Evolutionary conservation across 2,113 vertebrate genomes (phyloP).

Genomic region (Globicephala melas): DNA sequence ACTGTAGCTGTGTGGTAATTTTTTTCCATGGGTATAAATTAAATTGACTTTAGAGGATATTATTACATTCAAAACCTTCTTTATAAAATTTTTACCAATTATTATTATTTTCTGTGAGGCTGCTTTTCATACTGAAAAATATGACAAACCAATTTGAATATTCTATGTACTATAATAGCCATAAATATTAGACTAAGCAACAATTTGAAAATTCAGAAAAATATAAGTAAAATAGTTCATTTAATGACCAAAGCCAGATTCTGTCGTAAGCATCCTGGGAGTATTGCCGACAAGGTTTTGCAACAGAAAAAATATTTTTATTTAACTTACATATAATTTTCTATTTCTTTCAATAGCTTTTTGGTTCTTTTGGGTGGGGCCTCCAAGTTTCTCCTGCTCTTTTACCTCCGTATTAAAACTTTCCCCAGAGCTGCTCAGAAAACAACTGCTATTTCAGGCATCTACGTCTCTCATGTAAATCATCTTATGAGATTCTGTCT

Average conservation of each 20-base stretch:
- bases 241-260: not conserved
- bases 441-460: not conserved
- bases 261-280: not conserved
- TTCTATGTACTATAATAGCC: not conserved
- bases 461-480: not conserved
- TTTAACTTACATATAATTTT: not conserved
- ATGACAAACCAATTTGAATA: not conserved
- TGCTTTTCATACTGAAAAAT: not conserved
- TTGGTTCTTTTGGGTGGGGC: not conserved
- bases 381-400: not conserved
- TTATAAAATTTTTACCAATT: not conserved
- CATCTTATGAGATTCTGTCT: not conserved
- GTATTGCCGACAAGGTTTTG: not conserved
- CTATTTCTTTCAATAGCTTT: not conserved
- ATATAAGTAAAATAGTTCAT: not conserved
- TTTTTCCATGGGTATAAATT: not conserved
- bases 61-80: not conserved
- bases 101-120: not conserved
- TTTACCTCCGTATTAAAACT: not conserved
- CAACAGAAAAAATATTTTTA: not conserved
- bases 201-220: not conserved
- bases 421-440: not conserved
- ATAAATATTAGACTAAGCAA: not conserved
- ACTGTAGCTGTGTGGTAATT: not conserved
- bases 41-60: not conserved